Evolutionary conservation across 2,797 vertebrate species (phyloP).

Genomic region (Hippopotamyrus pictus): DNA sequence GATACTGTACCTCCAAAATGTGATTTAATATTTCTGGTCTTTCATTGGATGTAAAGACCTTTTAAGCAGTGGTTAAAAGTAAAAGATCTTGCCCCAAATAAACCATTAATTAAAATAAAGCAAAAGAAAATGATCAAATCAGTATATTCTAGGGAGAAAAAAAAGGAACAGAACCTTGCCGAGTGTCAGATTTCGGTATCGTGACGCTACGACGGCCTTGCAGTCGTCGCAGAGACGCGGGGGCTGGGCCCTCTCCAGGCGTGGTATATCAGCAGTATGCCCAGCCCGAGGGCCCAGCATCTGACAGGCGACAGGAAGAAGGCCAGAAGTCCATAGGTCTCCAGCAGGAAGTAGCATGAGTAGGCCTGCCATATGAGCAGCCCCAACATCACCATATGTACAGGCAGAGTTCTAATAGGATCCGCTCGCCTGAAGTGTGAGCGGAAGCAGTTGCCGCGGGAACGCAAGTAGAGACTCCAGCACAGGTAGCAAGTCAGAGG

Average conservation of each 20-base stretch:
- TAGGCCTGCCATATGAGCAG: conserved; percentile 82
- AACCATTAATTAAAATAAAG: not conserved
- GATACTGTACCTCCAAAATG: not conserved
- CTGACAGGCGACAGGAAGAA: conserved; percentile 84
- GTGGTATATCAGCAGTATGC: conserved; percentile 65
- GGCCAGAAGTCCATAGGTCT: conserved; percentile 76
- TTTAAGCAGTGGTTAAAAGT: not conserved
- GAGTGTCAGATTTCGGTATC: conserved; percentile 45
- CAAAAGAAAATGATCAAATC: not conserved
- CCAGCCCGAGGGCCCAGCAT: conserved; percentile 74
- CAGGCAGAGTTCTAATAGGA: conserved; percentile 45
- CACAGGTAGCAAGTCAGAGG: conserved; percentile 84
- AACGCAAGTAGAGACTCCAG: conserved; percentile 86
- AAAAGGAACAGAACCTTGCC: not conserved
- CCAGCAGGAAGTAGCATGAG: conserved; percentile 83
- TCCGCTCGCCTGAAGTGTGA: conserved; percentile 68
- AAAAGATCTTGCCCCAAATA: not conserved
- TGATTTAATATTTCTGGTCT: not conserved
- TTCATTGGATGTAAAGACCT: not conserved
- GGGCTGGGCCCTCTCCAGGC: conserved; percentile 73
- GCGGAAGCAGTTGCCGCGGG: conserved; percentile 70
- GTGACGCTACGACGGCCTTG: conserved; percentile 52
- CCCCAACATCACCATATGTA: conserved; percentile 71
- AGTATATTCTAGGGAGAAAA: not conserved
- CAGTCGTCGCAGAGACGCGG: conserved; percentile 36